Evolutionary conservation across 2,113 vertebrate genomes (phyloP).

Genomic region (Mandrillus leucophaeus): DNA sequence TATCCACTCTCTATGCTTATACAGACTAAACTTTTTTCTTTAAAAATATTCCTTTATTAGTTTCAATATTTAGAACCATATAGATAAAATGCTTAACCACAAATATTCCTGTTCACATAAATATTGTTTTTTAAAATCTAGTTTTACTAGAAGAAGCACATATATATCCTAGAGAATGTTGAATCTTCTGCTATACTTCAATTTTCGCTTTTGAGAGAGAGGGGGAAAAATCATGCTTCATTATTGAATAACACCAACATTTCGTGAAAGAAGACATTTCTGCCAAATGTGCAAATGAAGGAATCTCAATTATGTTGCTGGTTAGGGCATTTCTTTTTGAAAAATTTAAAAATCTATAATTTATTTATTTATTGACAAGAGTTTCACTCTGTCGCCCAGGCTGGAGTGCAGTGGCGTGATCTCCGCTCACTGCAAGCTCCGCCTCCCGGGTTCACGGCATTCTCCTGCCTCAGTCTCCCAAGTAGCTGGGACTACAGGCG

Average conservation of each 20-base stretch:
- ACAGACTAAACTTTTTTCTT: neutral
- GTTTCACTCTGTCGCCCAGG: no score
- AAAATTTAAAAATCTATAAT: neutral
- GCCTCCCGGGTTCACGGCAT: no score
- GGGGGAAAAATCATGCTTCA: neutral
- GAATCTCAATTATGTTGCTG: conserved; percentile 19
- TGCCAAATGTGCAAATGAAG: conserved; percentile 19
- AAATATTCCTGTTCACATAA: neutral
- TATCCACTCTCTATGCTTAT: neutral
- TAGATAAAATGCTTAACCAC: conserved; percentile 13
- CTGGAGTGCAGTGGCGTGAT: no score
- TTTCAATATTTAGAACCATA: neutral
- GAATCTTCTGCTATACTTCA: conserved; percentile 42
- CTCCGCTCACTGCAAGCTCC: no score
- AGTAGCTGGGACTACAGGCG: no score
- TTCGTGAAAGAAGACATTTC: conserved; percentile 10
- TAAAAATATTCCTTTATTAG: neutral
- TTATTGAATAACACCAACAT: conserved; percentile 8
- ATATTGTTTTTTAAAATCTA: neutral
- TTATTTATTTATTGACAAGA: no score
- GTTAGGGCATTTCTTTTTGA: neutral
- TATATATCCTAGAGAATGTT: neutral
- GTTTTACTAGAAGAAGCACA: conserved; percentile 25
- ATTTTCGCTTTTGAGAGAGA: conserved; percentile 1
- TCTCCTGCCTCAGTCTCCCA: no score